Base-by-base conservation (phyloP, 2,797 vertebrate genomes). In the Parauchenoglanis punctatus region DNA sequence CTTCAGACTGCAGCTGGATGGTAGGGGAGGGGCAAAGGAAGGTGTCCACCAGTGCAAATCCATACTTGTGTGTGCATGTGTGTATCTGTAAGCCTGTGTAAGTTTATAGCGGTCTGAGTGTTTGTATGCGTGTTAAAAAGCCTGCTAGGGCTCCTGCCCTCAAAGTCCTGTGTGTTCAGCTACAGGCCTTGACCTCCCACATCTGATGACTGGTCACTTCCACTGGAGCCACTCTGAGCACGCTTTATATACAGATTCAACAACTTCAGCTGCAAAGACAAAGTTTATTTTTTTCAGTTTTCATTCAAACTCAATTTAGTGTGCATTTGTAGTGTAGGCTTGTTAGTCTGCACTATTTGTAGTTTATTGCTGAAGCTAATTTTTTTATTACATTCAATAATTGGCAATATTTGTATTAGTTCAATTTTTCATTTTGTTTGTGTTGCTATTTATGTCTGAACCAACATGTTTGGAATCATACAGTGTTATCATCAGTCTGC, bases 231-330 rank as follows among this genome's bases (percentile, higher is more conserved):
- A 0, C 97, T 98, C 87, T 99, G 98, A 91, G 98, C 97, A 13
- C 98, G 97, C 92, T 98, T 99, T 96, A 99, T 99, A 95, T 99
- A 99, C 85, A 99, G 96, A 92, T 99, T 99, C 94, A 99, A 92
- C 93, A 99, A 95, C 94, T 99, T 99, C 95, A 99, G 97, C 98
- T 99, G 94, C 6, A 89, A 73, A 90, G 23, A 40, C 20, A 93
- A 4, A 90, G 10, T 7, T 67, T 52, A 52, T 54, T 31, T 54
- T 23, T 13, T 31, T 52, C 44, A 83, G 58, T 44, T 61, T 81
- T 81, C 40, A n/a, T 17, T 63, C 40, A 46, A 17, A 54, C 20
- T 28, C 2, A 65, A 12, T 61, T 61, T 40, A 76, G n/a, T 77
- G 75, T 25, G 5, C 1, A 5, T 44, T 44, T 20, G 1, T 46